phyloP scores from a whole-genome alignment of 2,797 vertebrate species.

The Pseudomugil tenellus region DNA sequence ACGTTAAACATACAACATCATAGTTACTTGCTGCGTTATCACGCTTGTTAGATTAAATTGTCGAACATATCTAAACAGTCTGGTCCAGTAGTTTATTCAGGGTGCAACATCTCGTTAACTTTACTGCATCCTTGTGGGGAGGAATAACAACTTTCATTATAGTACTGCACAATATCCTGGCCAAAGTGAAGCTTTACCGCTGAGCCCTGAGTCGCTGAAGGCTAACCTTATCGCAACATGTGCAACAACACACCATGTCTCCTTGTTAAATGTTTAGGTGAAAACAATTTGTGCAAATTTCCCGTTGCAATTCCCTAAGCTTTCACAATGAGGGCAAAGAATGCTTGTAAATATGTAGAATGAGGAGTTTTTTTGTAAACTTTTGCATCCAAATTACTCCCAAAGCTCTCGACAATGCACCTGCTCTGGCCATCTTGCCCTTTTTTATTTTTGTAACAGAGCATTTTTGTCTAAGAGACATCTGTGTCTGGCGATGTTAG shows the following conservation, averaged over 20 bases:
- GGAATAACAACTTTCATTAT: slow-evolving; percentile 53
- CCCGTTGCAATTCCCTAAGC: slow-evolving; percentile 59
- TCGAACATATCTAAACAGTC: slow-evolving; percentile 6
- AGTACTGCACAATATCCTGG: slow-evolving; percentile 51
- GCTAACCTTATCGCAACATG: slow-evolving; percentile 44
- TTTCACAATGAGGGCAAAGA: slow-evolving; percentile 53
- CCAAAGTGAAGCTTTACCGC: slow-evolving; percentile 41
- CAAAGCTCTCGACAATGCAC: slow-evolving; percentile 33
- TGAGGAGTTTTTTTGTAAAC: slow-evolving; percentile 30
- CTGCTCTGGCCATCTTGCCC: slow-evolving; percentile 42
- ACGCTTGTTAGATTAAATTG: background rate
- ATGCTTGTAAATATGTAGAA: slow-evolving; percentile 70
- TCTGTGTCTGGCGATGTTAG: slow-evolving; percentile 26
- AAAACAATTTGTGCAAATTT: slow-evolving; percentile 76
- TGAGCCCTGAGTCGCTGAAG: slow-evolving; percentile 28
- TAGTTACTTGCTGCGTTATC: background rate
- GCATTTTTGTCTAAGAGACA: slow-evolving; percentile 38
- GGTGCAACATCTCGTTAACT: slow-evolving; percentile 60
- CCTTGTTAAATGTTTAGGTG: slow-evolving; percentile 64
- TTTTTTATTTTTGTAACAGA: slow-evolving; percentile 38
- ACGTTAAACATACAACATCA: background rate
- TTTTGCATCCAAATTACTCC: slow-evolving; percentile 50
- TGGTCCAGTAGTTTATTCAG: slow-evolving; percentile 24
- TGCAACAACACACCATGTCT: slow-evolving; percentile 38
- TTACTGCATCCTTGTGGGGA: slow-evolving; percentile 60